phyloP scores from a whole-genome alignment of 2,888 invertebrate species.

The Brachyptera putata region DNA sequence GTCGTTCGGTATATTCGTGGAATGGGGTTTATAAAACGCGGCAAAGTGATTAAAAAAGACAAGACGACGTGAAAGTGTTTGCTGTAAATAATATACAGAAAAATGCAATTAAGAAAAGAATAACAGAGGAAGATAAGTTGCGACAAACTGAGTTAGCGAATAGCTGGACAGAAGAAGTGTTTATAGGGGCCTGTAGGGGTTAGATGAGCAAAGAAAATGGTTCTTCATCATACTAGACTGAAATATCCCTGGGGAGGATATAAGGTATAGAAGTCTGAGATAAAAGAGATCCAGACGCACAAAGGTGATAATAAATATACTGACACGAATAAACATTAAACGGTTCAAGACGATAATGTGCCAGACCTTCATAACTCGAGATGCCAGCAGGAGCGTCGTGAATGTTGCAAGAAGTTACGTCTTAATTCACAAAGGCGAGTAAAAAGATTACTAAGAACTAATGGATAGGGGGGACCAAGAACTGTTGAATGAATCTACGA shows the following conservation, averaged over 20 bases:
- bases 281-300: neutral
- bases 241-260: conserved; percentile 3
- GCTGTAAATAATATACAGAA: neutral
- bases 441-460: too few relatives aligned
- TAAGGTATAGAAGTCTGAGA: neutral
- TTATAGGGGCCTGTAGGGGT: conserved; percentile 24
- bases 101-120: neutral
- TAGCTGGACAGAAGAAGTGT: conserved; percentile 25
- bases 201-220: conserved; percentile 15
- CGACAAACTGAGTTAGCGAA: neutral
- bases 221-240: conserved; percentile 21
- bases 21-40: too few relatives aligned
- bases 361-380: too few relatives aligned
- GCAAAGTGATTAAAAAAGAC: too few relatives aligned
- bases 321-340: conserved; percentile 17
- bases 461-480: too few relatives aligned
- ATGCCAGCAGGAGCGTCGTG: too few relatives aligned
- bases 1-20: too few relatives aligned
- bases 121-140: neutral
- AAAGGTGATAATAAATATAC: conserved; percentile 17
- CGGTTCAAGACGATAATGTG: too few relatives aligned
- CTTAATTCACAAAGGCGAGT: too few relatives aligned
- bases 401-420: too few relatives aligned
- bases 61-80: too few relatives aligned
- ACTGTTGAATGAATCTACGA: too few relatives aligned